These are phyloP conservation scores for Phasia obesa DNA, from an alignment of 2,888 invertebrate genomes.

Conservation along the genomic window DNA sequence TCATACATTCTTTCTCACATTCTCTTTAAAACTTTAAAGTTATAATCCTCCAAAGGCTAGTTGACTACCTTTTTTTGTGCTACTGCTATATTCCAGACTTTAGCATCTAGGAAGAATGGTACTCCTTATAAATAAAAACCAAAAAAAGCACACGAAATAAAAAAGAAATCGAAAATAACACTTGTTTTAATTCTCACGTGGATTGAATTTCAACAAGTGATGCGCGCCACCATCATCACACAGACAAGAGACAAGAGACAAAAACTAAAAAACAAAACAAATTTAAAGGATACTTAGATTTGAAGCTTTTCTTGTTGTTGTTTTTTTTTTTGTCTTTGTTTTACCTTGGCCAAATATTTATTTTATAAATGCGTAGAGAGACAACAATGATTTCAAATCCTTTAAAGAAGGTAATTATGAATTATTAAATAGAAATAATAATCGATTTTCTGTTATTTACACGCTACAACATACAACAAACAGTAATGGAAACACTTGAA, in stretches of 20 bases:
- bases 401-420: conserved; percentile 71
- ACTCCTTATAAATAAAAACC: conserved; percentile 21
- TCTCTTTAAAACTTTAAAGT: conserved; percentile 38
- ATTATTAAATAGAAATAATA: conserved; percentile 73
- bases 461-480: background rate
- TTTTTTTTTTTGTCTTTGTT: conserved; percentile 54
- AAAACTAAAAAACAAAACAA: conserved; percentile 37
- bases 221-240: conserved; percentile 23
- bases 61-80: conserved; percentile 30
- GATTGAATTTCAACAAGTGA: conserved; percentile 80
- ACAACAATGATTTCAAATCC: conserved; percentile 47
- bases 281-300: conserved; percentile 56
- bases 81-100: conserved; percentile 16
- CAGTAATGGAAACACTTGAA: conserved; percentile 22
- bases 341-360: conserved; percentile 72
- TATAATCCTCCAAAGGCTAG: conserved; percentile 67
- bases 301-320: conserved; percentile 47
- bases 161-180: conserved; percentile 71
- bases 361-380: conserved; percentile 64
- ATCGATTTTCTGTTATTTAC: conserved; percentile 73
- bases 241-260: conserved; percentile 55
- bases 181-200: conserved; percentile 81
- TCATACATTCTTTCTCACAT: conserved; percentile 1
- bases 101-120: conserved; percentile 16
- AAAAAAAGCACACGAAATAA: conserved; percentile 8